Evolutionary conservation across 2,113 vertebrate genomes (phyloP).

Genomic region (Petrocephalus microphthalmus): DNA sequence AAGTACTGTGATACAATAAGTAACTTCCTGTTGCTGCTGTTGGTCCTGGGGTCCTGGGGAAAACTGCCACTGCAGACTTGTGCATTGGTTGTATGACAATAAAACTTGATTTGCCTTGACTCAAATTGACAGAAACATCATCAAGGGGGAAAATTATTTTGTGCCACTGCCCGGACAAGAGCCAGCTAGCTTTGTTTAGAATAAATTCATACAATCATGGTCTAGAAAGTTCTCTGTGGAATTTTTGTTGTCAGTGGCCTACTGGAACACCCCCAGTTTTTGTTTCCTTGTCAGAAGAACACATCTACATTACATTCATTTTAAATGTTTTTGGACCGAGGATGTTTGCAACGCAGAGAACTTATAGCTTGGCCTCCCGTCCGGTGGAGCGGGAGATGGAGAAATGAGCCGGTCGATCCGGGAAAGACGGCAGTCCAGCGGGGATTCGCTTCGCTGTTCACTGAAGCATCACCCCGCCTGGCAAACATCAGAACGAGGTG

Average conservation of each 20-base stretch:
- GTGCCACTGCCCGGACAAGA: neutral
- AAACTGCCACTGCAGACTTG: neutral
- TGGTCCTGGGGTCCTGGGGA: neutral
- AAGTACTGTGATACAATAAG: neutral
- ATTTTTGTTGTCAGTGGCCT: neutral
- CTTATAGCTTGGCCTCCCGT: neutral
- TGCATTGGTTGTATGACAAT: neutral
- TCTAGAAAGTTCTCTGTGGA: neutral
- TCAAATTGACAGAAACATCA: neutral
- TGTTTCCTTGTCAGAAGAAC: neutral
- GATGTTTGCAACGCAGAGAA: neutral
- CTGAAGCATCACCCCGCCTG: neutral
- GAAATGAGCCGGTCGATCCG: neutral
- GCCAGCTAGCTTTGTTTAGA: neutral
- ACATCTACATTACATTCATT: neutral
- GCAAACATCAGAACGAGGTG: neutral
- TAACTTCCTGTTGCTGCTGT: neutral
- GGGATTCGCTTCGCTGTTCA: neutral
- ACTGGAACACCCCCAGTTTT: neutral
- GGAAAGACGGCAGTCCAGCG: neutral
- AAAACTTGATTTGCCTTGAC: neutral
- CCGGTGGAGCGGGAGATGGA: neutral
- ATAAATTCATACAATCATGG: neutral
- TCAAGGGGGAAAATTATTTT: neutral
- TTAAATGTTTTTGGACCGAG: neutral